A percentile compares a stretch with the other conserved stretches of the same genome.
These are phyloP conservation scores for Nomada lathburiana DNA, from an alignment of 2,888 invertebrate genomes.

Conservation along the genomic window DNA sequence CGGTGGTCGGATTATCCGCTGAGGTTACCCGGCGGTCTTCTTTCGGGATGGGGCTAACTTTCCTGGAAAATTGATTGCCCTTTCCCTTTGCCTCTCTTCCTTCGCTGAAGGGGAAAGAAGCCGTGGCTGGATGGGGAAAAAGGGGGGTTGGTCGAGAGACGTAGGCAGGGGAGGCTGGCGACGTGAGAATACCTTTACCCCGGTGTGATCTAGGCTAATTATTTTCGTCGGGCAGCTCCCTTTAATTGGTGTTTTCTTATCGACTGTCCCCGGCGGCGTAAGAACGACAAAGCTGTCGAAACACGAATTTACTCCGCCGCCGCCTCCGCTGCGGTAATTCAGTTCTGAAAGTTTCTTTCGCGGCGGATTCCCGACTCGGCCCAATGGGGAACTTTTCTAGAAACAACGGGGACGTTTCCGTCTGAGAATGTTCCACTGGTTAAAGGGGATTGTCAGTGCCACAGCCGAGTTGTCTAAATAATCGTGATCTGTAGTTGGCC, in stretches of 20 bases:
- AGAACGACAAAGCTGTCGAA: slow-evolving; percentile 46
- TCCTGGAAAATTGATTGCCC: slow-evolving; percentile 70
- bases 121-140: neutral
- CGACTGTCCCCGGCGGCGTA: slow-evolving; percentile 28
- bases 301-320: slow-evolving; percentile 50
- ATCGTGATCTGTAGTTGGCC: neutral
- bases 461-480: neutral
- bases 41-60: slow-evolving; percentile 57
- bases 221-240: slow-evolving; percentile 60
- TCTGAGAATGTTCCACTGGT: slow-evolving; percentile 30
- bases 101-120: slow-evolving; percentile 14
- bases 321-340: slow-evolving; percentile 44
- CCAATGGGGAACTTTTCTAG: slow-evolving; percentile 17
- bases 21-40: slow-evolving; percentile 61
- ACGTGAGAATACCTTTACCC: slow-evolving; percentile 11
- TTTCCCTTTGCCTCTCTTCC: slow-evolving; percentile 13
- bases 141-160: neutral
- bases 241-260: slow-evolving; percentile 65
- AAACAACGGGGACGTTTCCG: slow-evolving; percentile 10
- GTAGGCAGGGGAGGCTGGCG: neutral
- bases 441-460: slow-evolving; percentile 39
- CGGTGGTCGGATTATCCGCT: slow-evolving; percentile 76
- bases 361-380: neutral
- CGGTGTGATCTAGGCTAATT: slow-evolving; percentile 58
- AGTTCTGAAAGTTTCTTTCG: slow-evolving; percentile 41